Percentiles rank a stretch among this genome's conserved stretches.
Evolutionary conservation across 1,140 invertebrate genomes (phyloP).

Genomic region (Andricus grossulariae): DNA sequence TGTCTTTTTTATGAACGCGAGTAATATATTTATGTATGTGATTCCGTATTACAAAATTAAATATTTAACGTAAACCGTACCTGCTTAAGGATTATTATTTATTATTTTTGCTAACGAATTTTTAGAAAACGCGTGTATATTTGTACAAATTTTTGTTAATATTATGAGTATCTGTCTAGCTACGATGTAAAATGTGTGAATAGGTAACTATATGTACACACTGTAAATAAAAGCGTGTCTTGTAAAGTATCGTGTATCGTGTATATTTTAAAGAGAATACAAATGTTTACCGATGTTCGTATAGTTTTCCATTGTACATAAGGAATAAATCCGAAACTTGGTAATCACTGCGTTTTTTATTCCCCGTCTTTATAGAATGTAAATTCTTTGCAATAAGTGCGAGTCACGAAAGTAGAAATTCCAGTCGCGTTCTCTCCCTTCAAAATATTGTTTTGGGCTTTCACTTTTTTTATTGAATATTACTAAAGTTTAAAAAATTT

Average conservation of each 20-base stretch:
- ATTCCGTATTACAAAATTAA: conserved; percentile 47
- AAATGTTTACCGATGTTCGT: conserved; percentile 46
- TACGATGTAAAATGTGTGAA: conserved; percentile 72
- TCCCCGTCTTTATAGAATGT: neutral
- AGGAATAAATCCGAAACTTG: conserved; percentile 53
- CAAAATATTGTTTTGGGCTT: conserved; percentile 4
- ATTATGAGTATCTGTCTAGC: conserved; percentile 44
- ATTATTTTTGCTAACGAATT: conserved; percentile 64
- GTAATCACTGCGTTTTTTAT: conserved; percentile 40
- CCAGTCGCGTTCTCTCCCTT: neutral
- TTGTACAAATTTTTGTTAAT: conserved; percentile 70
- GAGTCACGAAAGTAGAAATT: conserved; percentile 36
- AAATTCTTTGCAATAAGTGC: conserved; percentile 22
- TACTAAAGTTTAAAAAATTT: neutral
- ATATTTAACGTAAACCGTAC: conserved; percentile 67
- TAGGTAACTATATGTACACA: conserved; percentile 69
- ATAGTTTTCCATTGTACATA: conserved; percentile 49
- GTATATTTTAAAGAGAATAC: conserved; percentile 68
- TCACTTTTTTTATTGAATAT: neutral
- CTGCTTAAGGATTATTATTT: conserved; percentile 74
- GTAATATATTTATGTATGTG: conserved; percentile 40
- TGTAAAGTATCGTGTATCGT: conserved; percentile 68
- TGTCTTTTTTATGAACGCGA: conserved; percentile 39
- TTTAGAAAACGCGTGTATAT: conserved; percentile 67
- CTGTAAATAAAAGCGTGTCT: conserved; percentile 70